Conservation (phyloP, 2,113 vertebrate species). For the Pagrus major region DNA sequence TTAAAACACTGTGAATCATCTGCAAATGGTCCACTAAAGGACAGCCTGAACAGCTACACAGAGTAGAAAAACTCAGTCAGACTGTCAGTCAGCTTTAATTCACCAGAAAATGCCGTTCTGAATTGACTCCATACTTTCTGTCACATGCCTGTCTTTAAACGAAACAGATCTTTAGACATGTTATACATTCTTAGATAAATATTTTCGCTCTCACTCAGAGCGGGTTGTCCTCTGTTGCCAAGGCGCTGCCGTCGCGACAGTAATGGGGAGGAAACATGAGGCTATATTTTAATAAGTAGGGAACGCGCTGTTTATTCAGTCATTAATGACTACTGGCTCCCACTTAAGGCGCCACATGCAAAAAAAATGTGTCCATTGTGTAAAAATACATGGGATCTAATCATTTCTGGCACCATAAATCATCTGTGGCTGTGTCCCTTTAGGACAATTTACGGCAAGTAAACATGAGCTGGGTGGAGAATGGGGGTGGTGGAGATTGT, state of each 20-base stretch:
- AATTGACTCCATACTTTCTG: conserved; percentile 7
- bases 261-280: conserved; percentile 57
- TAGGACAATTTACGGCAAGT: conserved; percentile 69
- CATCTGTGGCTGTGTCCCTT: conserved; percentile 69
- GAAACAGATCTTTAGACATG: conserved; percentile 36
- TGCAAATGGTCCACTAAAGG: conserved; percentile 16
- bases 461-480: conserved; percentile 53
- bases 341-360: conserved; percentile 61
- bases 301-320: conserved; percentile 52
- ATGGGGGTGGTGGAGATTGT: conserved; percentile 29
- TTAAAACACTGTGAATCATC: conserved; percentile 1
- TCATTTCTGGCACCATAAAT: conserved; percentile 73
- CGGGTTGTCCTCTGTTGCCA: conserved; percentile 44
- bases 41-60: conserved; percentile 14
- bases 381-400: conserved; percentile 70
- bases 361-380: conserved; percentile 64
- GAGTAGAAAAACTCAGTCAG: not conserved
- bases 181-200: conserved; percentile 59
- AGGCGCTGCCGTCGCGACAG: conserved; percentile 41
- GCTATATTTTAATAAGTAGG: conserved; percentile 56
- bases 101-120: conserved; percentile 20
- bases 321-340: conserved; percentile 66
- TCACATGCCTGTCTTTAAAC: conserved; percentile 38
- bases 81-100: conserved; percentile 37
- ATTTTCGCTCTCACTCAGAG: conserved; percentile 61